Base-by-base conservation (phyloP, 1,140 invertebrate species). In the Drosophila parabipectinata region DNA sequence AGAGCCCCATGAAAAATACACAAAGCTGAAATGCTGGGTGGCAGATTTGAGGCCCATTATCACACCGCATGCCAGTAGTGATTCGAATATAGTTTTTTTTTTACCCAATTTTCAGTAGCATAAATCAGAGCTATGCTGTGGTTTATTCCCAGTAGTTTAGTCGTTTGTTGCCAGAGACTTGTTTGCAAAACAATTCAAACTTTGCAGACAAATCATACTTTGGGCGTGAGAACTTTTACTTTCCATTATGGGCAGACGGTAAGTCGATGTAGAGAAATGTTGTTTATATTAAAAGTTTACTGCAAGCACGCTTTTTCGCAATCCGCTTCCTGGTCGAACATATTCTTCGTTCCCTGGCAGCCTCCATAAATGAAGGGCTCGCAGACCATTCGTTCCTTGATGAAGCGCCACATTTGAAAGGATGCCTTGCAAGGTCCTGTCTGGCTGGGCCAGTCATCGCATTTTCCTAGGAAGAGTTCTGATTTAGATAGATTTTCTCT, bases 151-250 rank as follows among this genome's bases (percentile, higher is more conserved):
- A 57, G 56, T 28, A 39, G 21, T 21, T 21, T 21, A 21, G 21
- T 34, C 24, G 18, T 18, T 18, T 18, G 18, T 18, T 18, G 18
- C 30, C 21, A 34, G 41, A 51, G 41, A 51, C 56, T 63, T 73
- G 51, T 55, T 63, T 21, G 39, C 12, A 44, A 56, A 74, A 47
- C 71, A 37, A 56, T 74, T 74, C 52, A 8, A 74, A 74, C 72
- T 74, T 74, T 74, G 53, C 53, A 74, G 72, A 74, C 72, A 75
- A 74, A 74, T 74, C 47, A 66, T 52, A 66, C 26, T 56, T 56
- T 63, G 37, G 51, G 21, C 24, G 12, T 37, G n/a, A 18, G 59
- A 72, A 72, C 39, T 72, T 72, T 72, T 71, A 26, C 14, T 28
- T 47, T 41, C 39, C 39, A 6, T 6, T n/a, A 14, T 5, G 14